These are phyloP conservation scores for Phrynocephalus versicolor DNA, from an alignment of 2,113 vertebrate species.

Conservation along the genomic window DNA sequence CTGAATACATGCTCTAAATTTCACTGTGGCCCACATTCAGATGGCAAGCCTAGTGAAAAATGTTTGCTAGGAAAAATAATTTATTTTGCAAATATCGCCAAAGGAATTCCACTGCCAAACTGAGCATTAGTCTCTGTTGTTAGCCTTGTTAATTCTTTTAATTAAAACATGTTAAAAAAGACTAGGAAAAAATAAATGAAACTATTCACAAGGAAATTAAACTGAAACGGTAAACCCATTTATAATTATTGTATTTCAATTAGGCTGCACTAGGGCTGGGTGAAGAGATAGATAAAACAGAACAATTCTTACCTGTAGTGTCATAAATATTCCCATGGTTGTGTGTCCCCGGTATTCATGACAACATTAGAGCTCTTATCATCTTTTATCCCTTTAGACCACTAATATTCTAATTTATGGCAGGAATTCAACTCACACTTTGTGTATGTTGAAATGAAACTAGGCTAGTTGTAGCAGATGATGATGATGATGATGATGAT, in stretches of 20 bases:
- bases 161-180: constrained; percentile 82
- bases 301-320: constrained; percentile 59
- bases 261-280: constrained; percentile 71
- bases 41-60: not conserved
- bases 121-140: constrained; percentile 58
- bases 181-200: constrained; percentile 78
- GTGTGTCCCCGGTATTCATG: constrained; percentile 54
- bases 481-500: too few relatives aligned
- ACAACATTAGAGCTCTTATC: constrained; percentile 28
- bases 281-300: constrained; percentile 73
- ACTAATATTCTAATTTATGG: too few relatives aligned
- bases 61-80: not conserved
- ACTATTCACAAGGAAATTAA: constrained; percentile 78
- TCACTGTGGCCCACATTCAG: not conserved
- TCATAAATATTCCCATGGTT: constrained; percentile 72
- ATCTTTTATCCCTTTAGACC: constrained; percentile 33
- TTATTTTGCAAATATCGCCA: constrained; percentile 41
- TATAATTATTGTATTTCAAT: constrained; percentile 86
- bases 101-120: constrained; percentile 47
- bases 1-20: not conserved
- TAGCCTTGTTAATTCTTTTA: constrained; percentile 78
- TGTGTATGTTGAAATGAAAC: too few relatives aligned
- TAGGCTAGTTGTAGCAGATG: too few relatives aligned
- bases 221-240: constrained; percentile 78
- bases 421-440: too few relatives aligned